Base-by-base conservation (phyloP, 2,888 invertebrate species). In the Calephelis perditalis region DNA sequence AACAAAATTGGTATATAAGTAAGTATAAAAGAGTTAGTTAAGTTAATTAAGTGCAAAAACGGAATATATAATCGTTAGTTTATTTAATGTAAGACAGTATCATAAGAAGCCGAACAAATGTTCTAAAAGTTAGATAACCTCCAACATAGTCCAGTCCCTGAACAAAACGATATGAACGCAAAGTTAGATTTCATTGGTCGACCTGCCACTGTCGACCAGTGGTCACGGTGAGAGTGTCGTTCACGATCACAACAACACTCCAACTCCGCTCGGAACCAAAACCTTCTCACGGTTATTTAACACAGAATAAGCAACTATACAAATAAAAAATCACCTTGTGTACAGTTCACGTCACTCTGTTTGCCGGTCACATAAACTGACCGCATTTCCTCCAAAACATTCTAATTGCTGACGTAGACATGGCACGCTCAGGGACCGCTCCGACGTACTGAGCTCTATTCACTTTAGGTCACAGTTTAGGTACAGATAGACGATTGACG, bases 251-350 rank as follows among this genome's bases (percentile, higher is more conserved):
- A 61, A 66, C 66, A 66, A 63, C 70, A 70, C 70, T 71, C 71
- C 70, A 67, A 64, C 63, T 62, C 66, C 65, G 66, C 68, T 67
- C 76, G 73, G 80, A 79, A 80, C 74, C 73, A 72, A 68, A 68
- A 68, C 65, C 78, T 88, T 90, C 89, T 88, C 89, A 90, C 89
- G 89, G 87, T 82, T 85, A 88, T 90, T 89, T 87, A 80, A 81
- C 75, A 77, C 79, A 77, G 78, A 78, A 78, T 84, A 76, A 75
- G 81, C 78, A 77, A 80, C 82, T 84, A 81, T 71, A 84, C 84
- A 88, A 89, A 89, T 83, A 85, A 82, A 80, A 81, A 80, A 84
- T 75, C 80, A 82, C 75, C 79, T 79, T 89, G 89, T 89, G 88
- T 89, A 88, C 89, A 86, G 86, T 87, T 89, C 87, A 86, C 88